Evolutionary conservation across 2,888 invertebrate genomes (phyloP).

Genomic region (Meteorus cinctellus): DNA sequence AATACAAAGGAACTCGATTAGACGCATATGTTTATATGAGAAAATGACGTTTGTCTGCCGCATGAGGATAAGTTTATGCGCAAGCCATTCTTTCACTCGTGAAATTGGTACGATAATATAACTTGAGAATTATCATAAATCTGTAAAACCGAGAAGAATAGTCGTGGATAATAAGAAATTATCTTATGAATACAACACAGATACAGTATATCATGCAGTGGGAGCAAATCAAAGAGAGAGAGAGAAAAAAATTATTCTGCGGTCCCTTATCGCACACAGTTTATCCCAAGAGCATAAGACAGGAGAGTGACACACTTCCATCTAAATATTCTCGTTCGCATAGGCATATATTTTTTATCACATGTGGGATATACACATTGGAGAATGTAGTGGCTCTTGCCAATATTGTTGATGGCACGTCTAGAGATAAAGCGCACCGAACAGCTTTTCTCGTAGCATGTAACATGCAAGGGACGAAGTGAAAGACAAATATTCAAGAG

Average conservation of each 20-base stretch:
- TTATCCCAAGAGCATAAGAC: not conserved
- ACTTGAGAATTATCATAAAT: too few relatives aligned
- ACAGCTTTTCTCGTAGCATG: constrained; percentile 13
- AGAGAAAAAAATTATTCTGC: not conserved
- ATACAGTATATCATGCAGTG: too few relatives aligned
- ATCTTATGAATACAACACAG: too few relatives aligned
- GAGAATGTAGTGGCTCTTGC: constrained; percentile 37
- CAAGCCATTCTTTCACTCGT: too few relatives aligned
- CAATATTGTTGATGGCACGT: constrained; percentile 62
- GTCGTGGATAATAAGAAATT: too few relatives aligned
- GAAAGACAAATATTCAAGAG: not conserved
- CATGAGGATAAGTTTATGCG: too few relatives aligned
- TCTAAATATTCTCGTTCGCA: constrained; percentile 46
- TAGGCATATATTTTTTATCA: constrained; percentile 67
- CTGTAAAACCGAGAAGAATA: too few relatives aligned
- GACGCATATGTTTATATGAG: not conserved
- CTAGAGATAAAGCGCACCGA: constrained; percentile 42
- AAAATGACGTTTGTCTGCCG: not conserved
- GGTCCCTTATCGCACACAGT: constrained; percentile 13
- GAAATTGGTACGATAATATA: too few relatives aligned
- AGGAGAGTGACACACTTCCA: constrained; percentile 43
- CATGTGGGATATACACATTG: constrained; percentile 60
- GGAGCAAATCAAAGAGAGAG: not conserved
- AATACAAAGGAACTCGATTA: not conserved
- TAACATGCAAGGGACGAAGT: not conserved